Base-by-base conservation (phyloP, 2,797 vertebrate species). In the Brachymystax lenok region DNA sequence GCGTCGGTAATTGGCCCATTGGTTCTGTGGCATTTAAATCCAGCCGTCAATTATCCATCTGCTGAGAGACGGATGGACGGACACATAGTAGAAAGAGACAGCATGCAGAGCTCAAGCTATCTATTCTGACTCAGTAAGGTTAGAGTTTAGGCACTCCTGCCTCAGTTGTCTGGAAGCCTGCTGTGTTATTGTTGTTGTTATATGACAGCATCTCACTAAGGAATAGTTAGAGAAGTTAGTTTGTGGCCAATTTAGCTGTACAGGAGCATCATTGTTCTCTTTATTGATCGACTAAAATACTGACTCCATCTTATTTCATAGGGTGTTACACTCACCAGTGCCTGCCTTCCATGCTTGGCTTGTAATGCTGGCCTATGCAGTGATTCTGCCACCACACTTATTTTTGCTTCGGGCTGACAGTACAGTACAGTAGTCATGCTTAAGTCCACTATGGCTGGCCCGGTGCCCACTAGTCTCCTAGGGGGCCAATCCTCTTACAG, bases 41-140 rank as follows among this genome's bases (percentile, higher is more conserved):
- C 66, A 73, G 79, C 71, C 74, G 74, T 86, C 51, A 59, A 3
- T 71, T 21, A 69, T 84, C 78, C 75, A 54, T 77, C 52, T 69
- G 71, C 77, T 78, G 66, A 54, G 77, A 83, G 70, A 24, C 19
- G 21, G 50, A 30, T 17, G 10, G 40, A 46, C 40, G 40, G 50
- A 14, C 2, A 40, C 8, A 61, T 46, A 52, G 69, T 2, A n/a
- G 21, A 21, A 24, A 52, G 69, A 14, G 46, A 12, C 10, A 46
- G 67, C 21, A 28, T 19, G 10, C 21, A 35, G 61, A 51, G 35
- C 27, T 30, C 6, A 30, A 71, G 5, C 30, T 17, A 40, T 69
- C 67, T 69, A 69, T 69, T 71, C 40, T 21, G 33, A 5, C 69
- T 40, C 40, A 2, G 8, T 46, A 46, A 12, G 51, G 8, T 46